These are phyloP conservation scores for Oreortyx pictus DNA, from an alignment of 2,797 vertebrate species.

Conservation along the genomic window DNA sequence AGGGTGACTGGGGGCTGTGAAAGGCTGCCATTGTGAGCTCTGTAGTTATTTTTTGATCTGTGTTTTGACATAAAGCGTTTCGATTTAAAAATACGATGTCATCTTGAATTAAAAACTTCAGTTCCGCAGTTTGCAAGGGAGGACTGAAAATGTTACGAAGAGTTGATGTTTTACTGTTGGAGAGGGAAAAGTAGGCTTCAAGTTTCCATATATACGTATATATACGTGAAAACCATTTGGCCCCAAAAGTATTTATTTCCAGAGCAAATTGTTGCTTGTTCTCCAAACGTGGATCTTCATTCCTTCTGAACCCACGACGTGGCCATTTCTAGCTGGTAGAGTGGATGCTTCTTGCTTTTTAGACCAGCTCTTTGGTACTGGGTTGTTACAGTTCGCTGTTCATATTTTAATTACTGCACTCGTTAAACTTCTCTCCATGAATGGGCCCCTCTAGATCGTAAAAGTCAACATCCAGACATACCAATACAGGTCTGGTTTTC, in stretches of 20 bases:
- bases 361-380: neutral
- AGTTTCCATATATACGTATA: neutral
- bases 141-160: conserved; percentile 2
- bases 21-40: neutral
- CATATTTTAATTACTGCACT: neutral
- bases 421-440: neutral
- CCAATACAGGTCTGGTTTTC: neutral
- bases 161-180: neutral
- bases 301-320: neutral
- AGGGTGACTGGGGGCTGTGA: neutral
- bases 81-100: conserved; percentile 65
- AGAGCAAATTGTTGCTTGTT: neutral
- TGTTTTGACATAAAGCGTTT: conserved; percentile 51
- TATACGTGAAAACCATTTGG: neutral
- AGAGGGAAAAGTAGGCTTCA: conserved; percentile 13
- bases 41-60: conserved; percentile 43
- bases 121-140: conserved; percentile 4
- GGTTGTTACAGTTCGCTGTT: neutral
- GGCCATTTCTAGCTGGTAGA: neutral
- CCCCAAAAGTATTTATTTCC: neutral
- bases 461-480: neutral
- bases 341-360: neutral
- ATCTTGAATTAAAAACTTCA: neutral
- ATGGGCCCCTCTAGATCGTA: neutral
- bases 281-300: fast-evolving